Evolutionary conservation across 2,113 vertebrate species (phyloP), one percentile per base, ranked within the genome.

Genomic region (Otus sunia): DNA sequence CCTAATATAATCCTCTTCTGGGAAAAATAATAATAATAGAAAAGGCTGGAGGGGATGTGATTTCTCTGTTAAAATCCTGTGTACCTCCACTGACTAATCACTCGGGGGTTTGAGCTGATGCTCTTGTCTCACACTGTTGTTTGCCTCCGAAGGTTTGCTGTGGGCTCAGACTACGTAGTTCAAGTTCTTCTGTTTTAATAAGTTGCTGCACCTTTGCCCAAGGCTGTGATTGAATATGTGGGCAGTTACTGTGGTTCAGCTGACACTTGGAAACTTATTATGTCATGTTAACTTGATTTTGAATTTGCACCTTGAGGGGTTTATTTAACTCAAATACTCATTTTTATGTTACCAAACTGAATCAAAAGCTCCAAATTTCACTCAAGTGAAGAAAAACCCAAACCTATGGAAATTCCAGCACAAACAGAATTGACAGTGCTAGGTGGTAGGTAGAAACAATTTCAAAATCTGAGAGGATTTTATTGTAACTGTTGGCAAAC

Each of bases 141-240:
- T 93, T 73, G 76, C 14, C 41, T 94, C 67, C 56, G 39, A 86
- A 79, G 41, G 45, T 80, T 88, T 90, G 49, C 58, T 90, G 76
- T 77, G 59, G 68, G 39, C 59, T 96, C 63, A 89, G 76, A 77
- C 49, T 49, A 52, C 10, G 22, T 12, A 92, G 80, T 91, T 91
- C 72, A 83, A 59, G 56, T 84, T 86, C 68, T 27, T 93, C 49
- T 77, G 10, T 84, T 95, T 92, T 92, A 83, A 80, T 84, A 94
- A 69, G 68, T 41, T 62, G 37, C 41, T 89, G 55, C 83, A 89
- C 79, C 93, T 92, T 92, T 71, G 83, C 76, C 79, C 63, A 88
- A 84, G 83, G 94, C 83, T 84, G 79, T 88, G 79, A 84, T 71
- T 91, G 91, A 95, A 34, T 67, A 84, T 71, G 89, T 96, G 94